Evolutionary conservation across 2,797 vertebrate genomes (phyloP), one percentile per base, ranked within the genome.

Genomic region (Molossus alvarezi): DNA sequence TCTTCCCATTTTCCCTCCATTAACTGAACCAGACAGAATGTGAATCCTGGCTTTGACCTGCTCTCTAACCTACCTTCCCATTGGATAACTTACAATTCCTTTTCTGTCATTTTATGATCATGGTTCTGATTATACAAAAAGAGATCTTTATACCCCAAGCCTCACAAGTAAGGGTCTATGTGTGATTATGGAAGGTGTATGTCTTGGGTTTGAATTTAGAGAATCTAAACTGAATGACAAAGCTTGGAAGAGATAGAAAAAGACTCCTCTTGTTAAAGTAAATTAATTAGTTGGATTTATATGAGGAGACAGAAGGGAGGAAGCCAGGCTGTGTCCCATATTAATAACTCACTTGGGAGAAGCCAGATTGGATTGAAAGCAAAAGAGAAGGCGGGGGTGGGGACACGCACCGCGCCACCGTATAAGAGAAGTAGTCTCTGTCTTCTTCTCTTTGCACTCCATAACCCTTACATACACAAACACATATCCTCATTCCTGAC

Each of bases 211-310:
- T 95, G 87, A 89, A 89, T 95, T 58, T 81, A 86, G 88, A 93
- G 83, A 95, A 84, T 95, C 62, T 75, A 84, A 98, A 57, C 95
- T 96, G 80, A 77, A 93, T 13, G 55, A 96, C 93, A 73, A 92
- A 89, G 96, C 96, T 84, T 81, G 77, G 87, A 95, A 77, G 94
- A 95, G 97, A 98, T 96, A 29, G 88, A 97, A 96, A 94, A 96
- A 97, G 81, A 81, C 92, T 84, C 79, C 93, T 96, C 97, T 97
- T 97, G 98, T 95, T 95, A 98, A 98, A 98, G 97, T 80, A 72
- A 98, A 98, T 98, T 98, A 98, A 98, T 98, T 98, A 98, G 97
- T 95, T 89, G 88, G 98, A 97, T 98, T 98, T 98, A 98, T 98
- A 97, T 93, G 95, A 97, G 95, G 97, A 98, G 98, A 97, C 98